Conservation (phyloP, 2,888 invertebrate genomes). For the Xestia c-nigrum region DNA sequence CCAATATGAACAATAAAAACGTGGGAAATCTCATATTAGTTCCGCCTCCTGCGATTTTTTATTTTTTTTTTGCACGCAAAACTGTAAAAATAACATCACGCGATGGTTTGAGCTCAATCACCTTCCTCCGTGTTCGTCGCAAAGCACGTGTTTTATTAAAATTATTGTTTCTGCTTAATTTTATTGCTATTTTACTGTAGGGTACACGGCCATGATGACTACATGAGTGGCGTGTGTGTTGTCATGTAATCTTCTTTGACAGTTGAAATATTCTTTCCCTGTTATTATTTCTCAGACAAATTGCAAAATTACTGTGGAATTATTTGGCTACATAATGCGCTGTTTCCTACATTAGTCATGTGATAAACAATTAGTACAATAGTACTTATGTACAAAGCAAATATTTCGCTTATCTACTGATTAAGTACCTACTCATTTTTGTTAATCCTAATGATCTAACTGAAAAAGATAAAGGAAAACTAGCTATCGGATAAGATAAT, state of each 20-base stretch:
- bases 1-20: slow-evolving; percentile 57
- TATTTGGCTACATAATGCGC: slow-evolving; percentile 37
- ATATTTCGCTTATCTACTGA: slow-evolving; percentile 6
- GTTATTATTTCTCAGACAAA: slow-evolving; percentile 39
- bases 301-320: slow-evolving; percentile 39
- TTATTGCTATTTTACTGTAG: slow-evolving; percentile 49
- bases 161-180: slow-evolving; percentile 48
- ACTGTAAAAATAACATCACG: slow-evolving; percentile 66
- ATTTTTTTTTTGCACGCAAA: slow-evolving; percentile 34
- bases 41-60: slow-evolving; percentile 52
- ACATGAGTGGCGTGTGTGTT: slow-evolving; percentile 9
- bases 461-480: slow-evolving; percentile 16
- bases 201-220: slow-evolving; percentile 10
- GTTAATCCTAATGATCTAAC: slow-evolving; percentile 6
- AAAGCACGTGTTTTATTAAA: slow-evolving; percentile 47
- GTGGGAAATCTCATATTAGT: slow-evolving; percentile 61
- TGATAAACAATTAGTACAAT: slow-evolving; percentile 16
- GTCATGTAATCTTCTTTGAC: slow-evolving; percentile 34
- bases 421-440: not conserved
- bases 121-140: slow-evolving; percentile 38
- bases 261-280: slow-evolving; percentile 33
- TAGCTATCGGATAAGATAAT: not conserved
- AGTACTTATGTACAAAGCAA: slow-evolving; percentile 4
- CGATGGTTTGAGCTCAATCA: slow-evolving; percentile 59
- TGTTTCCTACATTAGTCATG: slow-evolving; percentile 35